These are phyloP conservation scores for Tachina grossa DNA, from an alignment of 2,888 invertebrate species.

Conservation along the genomic window DNA sequence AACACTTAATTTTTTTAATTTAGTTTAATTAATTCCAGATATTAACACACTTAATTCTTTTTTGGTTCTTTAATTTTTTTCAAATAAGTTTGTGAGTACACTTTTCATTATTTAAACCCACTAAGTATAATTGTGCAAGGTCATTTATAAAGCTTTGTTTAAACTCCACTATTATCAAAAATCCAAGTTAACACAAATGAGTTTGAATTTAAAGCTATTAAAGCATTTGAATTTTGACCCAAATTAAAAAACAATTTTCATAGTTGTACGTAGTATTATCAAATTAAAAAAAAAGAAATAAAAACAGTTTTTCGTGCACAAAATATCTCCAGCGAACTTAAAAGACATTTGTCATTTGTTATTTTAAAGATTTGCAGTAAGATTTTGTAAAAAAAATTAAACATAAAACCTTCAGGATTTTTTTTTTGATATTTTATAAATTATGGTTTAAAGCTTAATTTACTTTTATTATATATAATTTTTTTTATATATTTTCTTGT, in stretches of 20 bases:
- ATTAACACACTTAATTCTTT: not conserved
- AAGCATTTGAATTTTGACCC: slow-evolving; percentile 14
- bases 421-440: not conserved
- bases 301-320: slow-evolving; percentile 5
- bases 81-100: not conserved
- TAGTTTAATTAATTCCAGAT: too few species aligned
- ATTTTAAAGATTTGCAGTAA: not conserved
- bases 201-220: not conserved
- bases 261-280: not conserved
- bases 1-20: too few species aligned
- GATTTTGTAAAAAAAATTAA: not conserved
- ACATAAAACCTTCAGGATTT: not conserved
- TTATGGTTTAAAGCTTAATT: not conserved
- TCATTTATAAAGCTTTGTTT: not conserved
- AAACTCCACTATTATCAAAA: not conserved
- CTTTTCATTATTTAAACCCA: not conserved
- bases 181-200: not conserved
- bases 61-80: not conserved
- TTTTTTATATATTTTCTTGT: not conserved
- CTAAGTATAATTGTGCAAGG: not conserved
- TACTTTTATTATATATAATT: not conserved
- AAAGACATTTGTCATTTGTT: slow-evolving; percentile 5
- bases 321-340: not conserved
- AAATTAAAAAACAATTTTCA: slow-evolving; percentile 17
- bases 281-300: not conserved